Evolutionary conservation across 2,113 vertebrate species (phyloP), one percentile per base, ranked within the genome.

Genomic region (Menidia beryllina): DNA sequence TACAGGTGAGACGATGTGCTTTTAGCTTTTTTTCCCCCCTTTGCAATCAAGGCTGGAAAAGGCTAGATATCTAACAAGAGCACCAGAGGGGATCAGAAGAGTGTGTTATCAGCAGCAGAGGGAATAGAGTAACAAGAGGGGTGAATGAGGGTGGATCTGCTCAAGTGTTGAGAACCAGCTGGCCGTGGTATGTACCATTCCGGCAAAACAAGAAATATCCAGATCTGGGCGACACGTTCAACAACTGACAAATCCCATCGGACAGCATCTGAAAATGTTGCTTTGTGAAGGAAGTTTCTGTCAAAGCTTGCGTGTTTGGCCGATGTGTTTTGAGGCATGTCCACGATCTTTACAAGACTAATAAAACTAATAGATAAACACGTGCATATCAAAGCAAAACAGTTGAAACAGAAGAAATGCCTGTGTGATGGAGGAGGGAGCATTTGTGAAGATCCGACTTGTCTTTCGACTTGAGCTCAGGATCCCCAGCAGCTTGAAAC

Each of bases 141-240:
- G 17, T 3, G 10, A 72, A 69, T 4, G 24, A 38, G 53, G 68
- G 38, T 55, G 56, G 55, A 79, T 79, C 27, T 73, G 64, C 48
- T 86, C 50, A 64, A 85, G 76, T 75, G 69, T 62, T 50, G 49
- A 52, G 72, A 70, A 69, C 75, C 81, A 81, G 62, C 74, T 86
- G 83, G 75, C 53, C 27, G 11, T 61, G 48, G 41, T 51, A 49
- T 51, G 66, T 48, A 58, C 47, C 43, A 62, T 71, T 54, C 47
- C 49, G 41, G 26, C 25, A 41, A 70, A 76, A 72, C 75, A 77
- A 70, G 54, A 54, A 66, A 48, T 57, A 52, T 63, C 79, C 60
- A 59, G 58, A 48, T 50, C 34, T 0, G 6, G 13, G 30, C 60
- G 61, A 69, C 72, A 69, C 45, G 45, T 54, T 36, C 63, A 75